Evolutionary conservation across 2,888 invertebrate genomes (phyloP), one percentile per base, ranked within the genome.

Genomic region (Diplazon laetatorius): DNA sequence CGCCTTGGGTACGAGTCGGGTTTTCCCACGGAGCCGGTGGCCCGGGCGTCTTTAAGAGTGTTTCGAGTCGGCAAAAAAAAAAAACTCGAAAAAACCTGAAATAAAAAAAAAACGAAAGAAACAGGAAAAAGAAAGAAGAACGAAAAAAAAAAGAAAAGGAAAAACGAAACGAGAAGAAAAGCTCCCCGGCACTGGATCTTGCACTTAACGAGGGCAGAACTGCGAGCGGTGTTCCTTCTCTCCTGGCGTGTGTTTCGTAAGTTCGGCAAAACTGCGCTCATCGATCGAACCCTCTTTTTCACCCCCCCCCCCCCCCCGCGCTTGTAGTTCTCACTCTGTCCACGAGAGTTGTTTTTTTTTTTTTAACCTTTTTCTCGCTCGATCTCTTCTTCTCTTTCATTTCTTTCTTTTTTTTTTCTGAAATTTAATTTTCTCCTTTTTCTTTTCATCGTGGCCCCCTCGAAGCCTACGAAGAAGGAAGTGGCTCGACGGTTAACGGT

Each of bases 261-360:
- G 73, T 78, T 78, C 73, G 78, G 69, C 59, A 65, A 78, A 74
- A 65, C 65, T 65, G 73, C 65, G 66, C 39, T 57, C 66, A 35
- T 70, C 69, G 65, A 78, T 78, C 78, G 78, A 65, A 69, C 57
- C 37, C 44, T 59, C 62, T 57, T 70, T 70, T 22, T 52, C 57
- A n/a, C n/a, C n/a, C n/a, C n/a, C n/a, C n/a, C n/a, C n/a, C n/a
- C n/a, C n/a, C n/a, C n/a, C n/a, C n/a, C n/a, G 22, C 37, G 30
- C 39, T 30, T 68, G 18, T 69, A 35, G 25, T 14, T 62, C 59
- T 50, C 30, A 18, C 46, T 55, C 25, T 57, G 46, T 35, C 30
- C 18, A 2, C 9, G n/a, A n/a, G n/a, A n/a, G n/a, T 46, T 9
- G 16, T 18, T 30, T 25, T 20, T 50, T 22, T 50, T 25, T 37